Evolutionary conservation across 2,113 vertebrate species (phyloP).

Genomic region (Crotophaga sulcirostris): DNA sequence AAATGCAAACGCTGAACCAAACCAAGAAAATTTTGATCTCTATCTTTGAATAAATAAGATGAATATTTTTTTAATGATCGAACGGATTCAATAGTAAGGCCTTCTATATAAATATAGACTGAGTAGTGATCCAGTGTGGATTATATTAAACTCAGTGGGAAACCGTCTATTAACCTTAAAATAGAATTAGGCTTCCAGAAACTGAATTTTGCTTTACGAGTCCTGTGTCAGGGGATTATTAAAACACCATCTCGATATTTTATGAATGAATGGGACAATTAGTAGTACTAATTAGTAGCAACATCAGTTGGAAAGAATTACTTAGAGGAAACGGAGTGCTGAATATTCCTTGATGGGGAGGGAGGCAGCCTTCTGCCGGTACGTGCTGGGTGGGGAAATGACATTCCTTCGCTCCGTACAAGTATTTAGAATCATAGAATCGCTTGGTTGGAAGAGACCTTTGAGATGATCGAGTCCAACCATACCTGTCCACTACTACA

Average conservation of each 20-base stretch:
- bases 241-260: neutral
- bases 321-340: neutral
- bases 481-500: too few species aligned
- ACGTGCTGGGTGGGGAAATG: neutral
- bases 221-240: conserved; percentile 10
- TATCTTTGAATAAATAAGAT: too few species aligned
- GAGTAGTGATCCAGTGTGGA: too few species aligned
- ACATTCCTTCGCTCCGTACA: accelerated
- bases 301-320: neutral
- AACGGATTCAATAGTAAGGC: too few species aligned
- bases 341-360: neutral
- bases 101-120: too few species aligned
- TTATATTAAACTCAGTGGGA: conserved; percentile 9
- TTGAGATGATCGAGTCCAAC: too few species aligned
- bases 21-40: neutral
- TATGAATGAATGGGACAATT: conserved; percentile 52
- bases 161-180: conserved; percentile 47
- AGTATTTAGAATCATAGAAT: neutral
- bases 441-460: too few species aligned
- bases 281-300: conserved; percentile 19
- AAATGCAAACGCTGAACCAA: neutral
- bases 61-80: too few species aligned
- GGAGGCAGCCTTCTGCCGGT: neutral
- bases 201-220: neutral
- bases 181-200: conserved; percentile 13